Evolutionary conservation across 2,888 invertebrate genomes (phyloP), one percentile per base, ranked within the genome.

Genomic region (Ctenicera cuprea): DNA sequence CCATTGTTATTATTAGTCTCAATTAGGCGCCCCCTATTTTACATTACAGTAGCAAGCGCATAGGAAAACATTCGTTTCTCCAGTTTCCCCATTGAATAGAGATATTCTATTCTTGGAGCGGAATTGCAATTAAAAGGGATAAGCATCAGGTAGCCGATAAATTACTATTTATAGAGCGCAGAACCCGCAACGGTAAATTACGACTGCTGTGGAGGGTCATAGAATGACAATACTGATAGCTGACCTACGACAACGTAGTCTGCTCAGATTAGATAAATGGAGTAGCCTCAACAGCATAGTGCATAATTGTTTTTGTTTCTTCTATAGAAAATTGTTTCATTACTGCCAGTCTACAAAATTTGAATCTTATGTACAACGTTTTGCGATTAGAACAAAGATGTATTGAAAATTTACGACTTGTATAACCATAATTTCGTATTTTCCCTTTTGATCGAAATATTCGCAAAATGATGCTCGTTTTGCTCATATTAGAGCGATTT

Each of bases 131-230:
- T 65, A 71, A 71, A 71, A 64, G 69, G 64, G 74, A 72, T 66
- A 72, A 72, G 74, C 74, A 74, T 74, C 74, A 74, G 71, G 74
- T 74, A 74, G 74, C 62, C 74, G 67, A 74, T 74, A 74, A 74
- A 74, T 74, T 72, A 67, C 71, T 74, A 74, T 74, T 74, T 74
- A 74, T 71, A 71, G 67, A 69, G 69, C 64, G 45, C 71, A 64
- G 52, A 63, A 64, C 71, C 71, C 64, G 38, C 71, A 63, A 71
- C 71, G 52, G 71, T 71, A 71, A 64, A 71, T 71, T 71, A 71
- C 63, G 61, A 64, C 59, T 54, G 57, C 61, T 45, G 71, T 50
- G 54, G 71, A 71, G 71, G 71, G 71, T 71, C 71, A 71, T 71
- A 64, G 63, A 67, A 72, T 62, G 67, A 72, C 72, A 72, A 72